Conservation (phyloP, 2,113 vertebrate species). For the Apeltes quadracus region DNA sequence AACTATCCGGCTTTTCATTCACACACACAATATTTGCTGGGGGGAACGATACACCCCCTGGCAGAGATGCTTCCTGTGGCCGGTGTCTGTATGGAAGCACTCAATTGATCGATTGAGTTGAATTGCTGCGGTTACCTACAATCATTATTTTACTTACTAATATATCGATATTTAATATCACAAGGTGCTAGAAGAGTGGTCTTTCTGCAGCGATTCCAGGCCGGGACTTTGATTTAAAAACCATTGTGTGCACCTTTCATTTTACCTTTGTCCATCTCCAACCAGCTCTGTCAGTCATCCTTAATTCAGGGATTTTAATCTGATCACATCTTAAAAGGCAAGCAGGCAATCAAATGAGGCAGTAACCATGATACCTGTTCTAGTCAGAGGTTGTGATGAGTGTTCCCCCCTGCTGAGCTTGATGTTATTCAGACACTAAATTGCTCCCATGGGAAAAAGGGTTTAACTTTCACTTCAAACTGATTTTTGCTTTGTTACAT, state of each 20-base stretch:
- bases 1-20: neutral
- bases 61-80: no score
- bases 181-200: neutral
- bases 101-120: no score
- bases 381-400: slow-evolving; percentile 54
- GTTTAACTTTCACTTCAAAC: slow-evolving; percentile 40
- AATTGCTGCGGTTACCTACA: no score
- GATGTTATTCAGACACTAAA: slow-evolving; percentile 50
- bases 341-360: slow-evolving; percentile 49
- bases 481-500: slow-evolving; percentile 25
- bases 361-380: slow-evolving; percentile 34
- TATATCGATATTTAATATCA: no score
- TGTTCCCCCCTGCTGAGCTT: slow-evolving; percentile 60
- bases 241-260: neutral
- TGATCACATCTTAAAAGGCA: neutral
- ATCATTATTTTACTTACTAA: no score
- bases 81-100: no score
- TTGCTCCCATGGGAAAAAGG: slow-evolving; percentile 20
- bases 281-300: slow-evolving; percentile 5
- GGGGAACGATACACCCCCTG: no score
- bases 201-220: neutral
- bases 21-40: neutral
- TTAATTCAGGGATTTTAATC: slow-evolving; percentile 7
- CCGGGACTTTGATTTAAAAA: slow-evolving; percentile 24
- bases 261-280: neutral